Base-by-base conservation (phyloP, 2,113 vertebrate species). In the Chaenocephalus aceratus region DNA sequence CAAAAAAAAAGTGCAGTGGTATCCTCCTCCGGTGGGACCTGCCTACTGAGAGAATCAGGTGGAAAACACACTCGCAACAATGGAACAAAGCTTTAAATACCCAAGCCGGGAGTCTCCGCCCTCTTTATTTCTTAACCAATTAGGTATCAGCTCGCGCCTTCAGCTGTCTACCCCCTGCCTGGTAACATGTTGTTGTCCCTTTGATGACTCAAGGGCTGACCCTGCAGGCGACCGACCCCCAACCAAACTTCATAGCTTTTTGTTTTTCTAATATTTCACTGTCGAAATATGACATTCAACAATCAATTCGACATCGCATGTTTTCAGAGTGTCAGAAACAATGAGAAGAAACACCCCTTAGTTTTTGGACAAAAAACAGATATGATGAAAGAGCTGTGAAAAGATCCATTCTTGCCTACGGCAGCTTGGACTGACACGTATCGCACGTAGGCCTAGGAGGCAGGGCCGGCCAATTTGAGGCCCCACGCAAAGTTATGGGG, bases 161-260 rank as follows among this genome's bases (percentile, higher is more conserved):
- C 93, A 91, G 91, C 94, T 86, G 94, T 92, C 90, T 88, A 90
- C 86, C 92, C 86, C 92, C 94, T 96, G 95, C 96, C 95, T 92
- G 92, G 96, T 92, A 93, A 96, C 95, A 93, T 82, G 21, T 75
- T 41, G 36, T 41, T 60, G 14, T 14, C 58, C 62, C 13, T 77
- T 75, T 69, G 80, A 85, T 63, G 72, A 85, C 34, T 16, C 63
- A 30, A 67, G 68, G 23, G 30, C 15, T 4, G 13, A 10, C 72
- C 58, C 46, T 4, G 0, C 54, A 59, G 36, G 16, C 18, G 0
- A 0, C 8, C 34, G 6, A 18, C 68, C 45, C 45, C 67, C 48
- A 44, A 11, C 45, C 26, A 12, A 23, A 72, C 62, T 26, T 52
- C 11, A 3, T 4, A 66, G 3, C 13, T 56, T 56, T n/a, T 2